phyloP scores from a whole-genome alignment of 2,113 vertebrate species.

The Nerophis ophidion region DNA sequence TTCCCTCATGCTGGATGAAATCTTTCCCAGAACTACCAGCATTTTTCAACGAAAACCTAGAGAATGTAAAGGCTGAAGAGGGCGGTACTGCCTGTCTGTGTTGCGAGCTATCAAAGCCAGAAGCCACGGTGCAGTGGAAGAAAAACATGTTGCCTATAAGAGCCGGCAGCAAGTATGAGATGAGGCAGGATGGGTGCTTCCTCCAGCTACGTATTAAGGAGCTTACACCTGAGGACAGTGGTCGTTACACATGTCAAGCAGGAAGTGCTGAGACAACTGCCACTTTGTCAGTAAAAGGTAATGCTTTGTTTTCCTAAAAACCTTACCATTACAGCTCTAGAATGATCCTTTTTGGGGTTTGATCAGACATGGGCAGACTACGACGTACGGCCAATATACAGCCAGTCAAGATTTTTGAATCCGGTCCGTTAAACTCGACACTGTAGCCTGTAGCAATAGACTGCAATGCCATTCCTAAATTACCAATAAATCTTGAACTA shows the following conservation, averaged over 20 bases:
- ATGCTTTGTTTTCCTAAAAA: background rate
- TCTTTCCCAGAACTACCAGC: constrained; percentile 34
- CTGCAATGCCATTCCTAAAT: too few relatives aligned
- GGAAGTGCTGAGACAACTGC: constrained; percentile 68
- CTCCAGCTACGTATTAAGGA: constrained; percentile 67
- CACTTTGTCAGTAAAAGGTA: constrained; percentile 71
- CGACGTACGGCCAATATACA: too few relatives aligned
- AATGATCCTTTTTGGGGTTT: too few relatives aligned
- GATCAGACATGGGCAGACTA: too few relatives aligned
- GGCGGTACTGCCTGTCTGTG: constrained; percentile 34
- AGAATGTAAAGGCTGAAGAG: constrained; percentile 63
- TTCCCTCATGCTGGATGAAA: constrained; percentile 14
- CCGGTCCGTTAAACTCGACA: too few relatives aligned
- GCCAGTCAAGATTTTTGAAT: too few relatives aligned
- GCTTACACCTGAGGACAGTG: constrained; percentile 62
- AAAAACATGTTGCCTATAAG: constrained; percentile 57
- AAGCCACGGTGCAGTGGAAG: constrained; percentile 67
- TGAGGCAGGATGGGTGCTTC: constrained; percentile 65
- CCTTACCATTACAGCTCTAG: background rate
- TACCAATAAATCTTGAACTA: too few relatives aligned
- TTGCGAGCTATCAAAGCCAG: constrained; percentile 74
- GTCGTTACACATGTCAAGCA: constrained; percentile 73
- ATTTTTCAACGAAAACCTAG: constrained; percentile 27
- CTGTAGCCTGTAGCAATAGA: too few relatives aligned
- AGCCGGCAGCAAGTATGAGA: constrained; percentile 66